These are phyloP conservation scores for Sarcophaga subvicina DNA, from an alignment of 2,888 invertebrate species.

Conservation along the genomic window DNA sequence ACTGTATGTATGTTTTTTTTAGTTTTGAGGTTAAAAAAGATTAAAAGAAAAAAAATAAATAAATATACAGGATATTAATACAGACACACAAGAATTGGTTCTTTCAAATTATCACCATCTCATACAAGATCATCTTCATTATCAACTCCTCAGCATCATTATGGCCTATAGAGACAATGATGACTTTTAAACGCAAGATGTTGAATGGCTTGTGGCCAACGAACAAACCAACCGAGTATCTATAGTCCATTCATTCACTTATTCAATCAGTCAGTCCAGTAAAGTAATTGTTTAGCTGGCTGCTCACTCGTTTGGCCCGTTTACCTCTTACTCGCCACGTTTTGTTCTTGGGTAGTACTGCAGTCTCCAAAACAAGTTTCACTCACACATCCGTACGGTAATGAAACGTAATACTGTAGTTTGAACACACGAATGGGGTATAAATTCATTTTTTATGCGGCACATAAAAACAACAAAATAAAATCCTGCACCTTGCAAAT, in stretches of 20 bases:
- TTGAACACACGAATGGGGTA: slow-evolving; percentile 45
- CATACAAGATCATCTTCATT: slow-evolving; percentile 4
- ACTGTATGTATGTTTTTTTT: not conserved
- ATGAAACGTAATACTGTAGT: slow-evolving; percentile 41
- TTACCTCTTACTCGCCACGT: not conserved
- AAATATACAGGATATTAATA: slow-evolving; percentile 21
- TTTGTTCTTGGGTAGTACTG: slow-evolving; percentile 10
- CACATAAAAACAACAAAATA: slow-evolving; percentile 51
- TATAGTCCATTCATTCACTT: slow-evolving; percentile 37
- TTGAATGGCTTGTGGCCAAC: slow-evolving; percentile 49
- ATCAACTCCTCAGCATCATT: slow-evolving; percentile 6
- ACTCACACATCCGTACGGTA: slow-evolving; percentile 15
- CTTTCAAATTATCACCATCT: slow-evolving; percentile 40
- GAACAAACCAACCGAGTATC: no score
- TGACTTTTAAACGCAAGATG: not conserved
- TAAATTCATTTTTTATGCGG: slow-evolving; percentile 54
- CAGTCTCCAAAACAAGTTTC: slow-evolving; percentile 58
- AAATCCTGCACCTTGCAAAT: slow-evolving; percentile 64
- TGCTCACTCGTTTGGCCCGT: not conserved
- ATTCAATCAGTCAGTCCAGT: slow-evolving; percentile 47
- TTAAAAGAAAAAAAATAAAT: not conserved
- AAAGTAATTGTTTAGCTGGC: slow-evolving; percentile 10
- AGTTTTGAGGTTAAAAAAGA: not conserved
- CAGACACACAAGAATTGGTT: not conserved
- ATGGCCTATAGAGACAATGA: not conserved